Evolutionary conservation across 2,888 invertebrate species (phyloP), one percentile per base, ranked within the genome.

Genomic region (Synergus umbraculus): DNA sequence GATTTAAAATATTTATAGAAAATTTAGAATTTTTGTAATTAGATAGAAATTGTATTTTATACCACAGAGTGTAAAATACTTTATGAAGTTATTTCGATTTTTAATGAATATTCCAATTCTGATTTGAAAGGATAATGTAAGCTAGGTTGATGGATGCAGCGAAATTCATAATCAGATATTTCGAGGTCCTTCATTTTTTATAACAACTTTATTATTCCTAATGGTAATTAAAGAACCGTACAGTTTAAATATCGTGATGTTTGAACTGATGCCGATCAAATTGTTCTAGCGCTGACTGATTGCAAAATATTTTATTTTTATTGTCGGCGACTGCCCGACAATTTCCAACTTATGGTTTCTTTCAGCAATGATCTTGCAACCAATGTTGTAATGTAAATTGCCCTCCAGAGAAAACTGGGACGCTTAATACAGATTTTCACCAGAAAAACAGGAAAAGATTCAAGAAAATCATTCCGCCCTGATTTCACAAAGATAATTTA

Each of bases 391-490:
- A 73, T 37, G 13, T 15, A 54, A 29, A 37, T 54, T 18, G 41
- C 37, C 54, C 73, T 49, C 69, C 13, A 13, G n/a, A 54, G 49
- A 73, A 73, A 54, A 73, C 54, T 54, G 54, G 29, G 29, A 73
- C 73, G 49, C 15, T 37, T 54, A 49, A 29, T 54, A 69, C 10
- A 54, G 49, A 54, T 73, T 58, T 41, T 60, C 58, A 29, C 44
- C 43, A 54, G 49, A n/a, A 76, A 76, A 78, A 46, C 60, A 22
- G 66, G 29, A 67, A 79, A 82, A 80, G 79, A 83, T 83, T 78
- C 77, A 76, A 82, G 84, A 85, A 84, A 82, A 81, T 49, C 78
- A 78, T 44, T 79, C 80, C 64, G 79, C 82, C 81, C 79, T 79
- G 81, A 78, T 81, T 83, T 29, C n/a, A 54, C 54, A n/a, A n/a